Base-by-base conservation (phyloP, 1,140 invertebrate genomes). In the Cyphomyrmex costatus region DNA sequence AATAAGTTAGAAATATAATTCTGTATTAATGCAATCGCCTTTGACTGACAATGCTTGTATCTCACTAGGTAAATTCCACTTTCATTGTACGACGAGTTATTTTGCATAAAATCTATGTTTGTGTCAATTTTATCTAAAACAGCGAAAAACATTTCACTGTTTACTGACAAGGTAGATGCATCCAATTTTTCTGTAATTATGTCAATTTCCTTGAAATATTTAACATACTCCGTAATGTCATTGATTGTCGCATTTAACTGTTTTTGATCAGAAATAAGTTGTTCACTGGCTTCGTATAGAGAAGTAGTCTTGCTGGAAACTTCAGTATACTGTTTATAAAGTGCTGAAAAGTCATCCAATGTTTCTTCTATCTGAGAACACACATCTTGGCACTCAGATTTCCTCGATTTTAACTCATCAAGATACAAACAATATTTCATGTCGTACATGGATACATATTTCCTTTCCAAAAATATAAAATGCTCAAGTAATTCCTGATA, bases 271-370 rank as follows among this genome's bases (percentile, higher is more conserved):
- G 97, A 97, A 56, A 99, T 96, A 12, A 99, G 94, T 92, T 99
- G 97, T 92, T 99, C 98, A 94, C 98, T 99, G 61, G 98, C 98
- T 86, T 97, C 97, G 93, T 99, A 98, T 3, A 99, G 94, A 4
- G 98, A 97, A 93, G 97, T 98, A 2, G 98, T 99, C 95, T 99
- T 99, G 78, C 97, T 97, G 2, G 98, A 98, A 1, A 99, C 98
- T 91, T 97, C 96, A 78, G 97, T 96, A 93, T 98, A 99, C 92
- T 98, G 97, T 80, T 97, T 96, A 60, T 97, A 96, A 0, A 99
- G 93, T 30, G 96, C 96, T 16, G 96, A 95, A 58, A 99, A 95
- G 85, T 97, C 97, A 19, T 96, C 95, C 86, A 98, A 95, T 19
- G 97, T 96, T 56, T 96, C 95, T 65, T 97, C 96, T 58, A 98